Conservation (phyloP, 2,113 vertebrate species). For the Delphinapterus leucas region DNA sequence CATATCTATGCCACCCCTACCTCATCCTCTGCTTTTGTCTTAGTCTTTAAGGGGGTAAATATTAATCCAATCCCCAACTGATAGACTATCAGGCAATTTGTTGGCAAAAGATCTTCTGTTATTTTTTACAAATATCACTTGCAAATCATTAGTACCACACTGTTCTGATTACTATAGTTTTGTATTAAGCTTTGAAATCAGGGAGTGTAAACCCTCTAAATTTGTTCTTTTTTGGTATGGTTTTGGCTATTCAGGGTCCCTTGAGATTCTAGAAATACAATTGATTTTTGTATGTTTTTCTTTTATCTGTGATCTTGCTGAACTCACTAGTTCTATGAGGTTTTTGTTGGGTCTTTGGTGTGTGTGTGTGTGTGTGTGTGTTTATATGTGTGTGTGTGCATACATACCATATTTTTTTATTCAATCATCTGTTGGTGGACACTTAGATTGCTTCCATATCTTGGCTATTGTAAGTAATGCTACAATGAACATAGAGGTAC, state of each 20-base stretch:
- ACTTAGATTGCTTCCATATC: too few relatives aligned
- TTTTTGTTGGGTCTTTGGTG: too few relatives aligned
- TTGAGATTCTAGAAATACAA: background rate
- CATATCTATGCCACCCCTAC: background rate
- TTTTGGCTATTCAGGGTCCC: too few relatives aligned
- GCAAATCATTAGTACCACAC: background rate
- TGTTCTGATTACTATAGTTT: background rate
- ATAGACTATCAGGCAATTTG: background rate
- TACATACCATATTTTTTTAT: too few relatives aligned
- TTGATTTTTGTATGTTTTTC: background rate
- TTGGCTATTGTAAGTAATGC: too few relatives aligned
- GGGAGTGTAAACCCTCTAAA: too few relatives aligned
- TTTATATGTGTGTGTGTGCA: too few relatives aligned
- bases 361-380: too few relatives aligned
- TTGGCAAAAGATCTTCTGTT: background rate
- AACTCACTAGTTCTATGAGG: background rate
- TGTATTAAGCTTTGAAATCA: too few relatives aligned
- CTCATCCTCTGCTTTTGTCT: background rate
- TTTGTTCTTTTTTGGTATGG: too few relatives aligned
- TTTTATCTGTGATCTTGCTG: background rate
- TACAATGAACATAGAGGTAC: too few relatives aligned
- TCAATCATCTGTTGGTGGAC: too few relatives aligned
- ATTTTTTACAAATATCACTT: background rate
- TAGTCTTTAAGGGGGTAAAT: background rate
- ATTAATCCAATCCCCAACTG: background rate